Conservation (phyloP, 2,113 vertebrate genomes). For the Galemys pyrenaicus region DNA sequence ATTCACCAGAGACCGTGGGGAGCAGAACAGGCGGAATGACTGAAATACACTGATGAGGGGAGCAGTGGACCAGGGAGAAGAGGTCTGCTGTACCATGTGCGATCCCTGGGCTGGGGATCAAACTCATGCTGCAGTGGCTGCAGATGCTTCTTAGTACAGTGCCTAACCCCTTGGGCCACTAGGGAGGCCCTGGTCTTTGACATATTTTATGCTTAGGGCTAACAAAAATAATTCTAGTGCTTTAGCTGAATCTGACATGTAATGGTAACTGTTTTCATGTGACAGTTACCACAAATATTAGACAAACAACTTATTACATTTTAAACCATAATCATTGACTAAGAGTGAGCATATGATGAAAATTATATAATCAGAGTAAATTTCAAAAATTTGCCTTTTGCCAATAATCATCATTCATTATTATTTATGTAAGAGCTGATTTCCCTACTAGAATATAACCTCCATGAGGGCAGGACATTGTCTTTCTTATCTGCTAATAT, state of each 20-base stretch:
- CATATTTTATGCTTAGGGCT: no score
- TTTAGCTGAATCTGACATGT: background rate
- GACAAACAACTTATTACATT: background rate
- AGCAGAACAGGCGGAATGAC: no score
- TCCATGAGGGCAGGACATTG: background rate
- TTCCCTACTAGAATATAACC: background rate
- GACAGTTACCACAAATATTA: background rate
- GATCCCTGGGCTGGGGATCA: no score
- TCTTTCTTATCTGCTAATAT: background rate
- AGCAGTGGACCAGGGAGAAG: no score
- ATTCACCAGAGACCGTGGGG: no score
- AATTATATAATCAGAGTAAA: background rate
- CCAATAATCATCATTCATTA: background rate
- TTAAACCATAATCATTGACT: background rate
- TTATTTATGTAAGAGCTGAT: background rate
- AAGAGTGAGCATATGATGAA: background rate
- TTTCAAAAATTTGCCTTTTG: background rate
- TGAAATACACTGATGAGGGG: no score
- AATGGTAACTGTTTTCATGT: background rate
- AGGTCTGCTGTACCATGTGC: no score
- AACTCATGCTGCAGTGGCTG: no score
- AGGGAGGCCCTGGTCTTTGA: no score
- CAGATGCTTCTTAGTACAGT: no score
- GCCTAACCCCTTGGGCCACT: no score
- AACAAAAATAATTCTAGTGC: background rate